Percentiles rank a stretch among this genome's conserved stretches.
These are phyloP conservation scores for Synergus japonicus DNA, from an alignment of 2,888 invertebrate genomes.

Conservation along the genomic window DNA sequence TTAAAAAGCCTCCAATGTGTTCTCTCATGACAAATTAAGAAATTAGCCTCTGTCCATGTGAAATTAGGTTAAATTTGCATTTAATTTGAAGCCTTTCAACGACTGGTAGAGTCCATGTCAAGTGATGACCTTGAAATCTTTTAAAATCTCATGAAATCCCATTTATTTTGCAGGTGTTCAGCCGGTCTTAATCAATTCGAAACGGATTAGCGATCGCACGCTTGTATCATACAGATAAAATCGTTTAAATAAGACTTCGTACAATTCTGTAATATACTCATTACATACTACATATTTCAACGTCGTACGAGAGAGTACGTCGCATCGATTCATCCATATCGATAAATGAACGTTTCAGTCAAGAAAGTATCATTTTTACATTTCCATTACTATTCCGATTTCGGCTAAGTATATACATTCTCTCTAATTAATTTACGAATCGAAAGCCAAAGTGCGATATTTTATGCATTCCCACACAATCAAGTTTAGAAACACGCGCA, in stretches of 20 bases:
- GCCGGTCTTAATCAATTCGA: constrained; percentile 48
- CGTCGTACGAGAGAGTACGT: constrained; percentile 47
- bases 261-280: constrained; percentile 68
- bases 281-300: constrained; percentile 55
- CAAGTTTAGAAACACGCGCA: constrained; percentile 17
- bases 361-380: constrained; percentile 12
- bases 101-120: no score
- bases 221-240: constrained; percentile 69
- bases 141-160: neutral
- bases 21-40: no score
- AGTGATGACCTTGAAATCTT: no score
- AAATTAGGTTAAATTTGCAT: no score
- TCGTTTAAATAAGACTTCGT: constrained; percentile 64
- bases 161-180: constrained; percentile 55
- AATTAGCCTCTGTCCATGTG: no score
- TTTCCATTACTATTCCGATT: constrained; percentile 5
- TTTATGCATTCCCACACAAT: constrained; percentile 3
- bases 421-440: neutral
- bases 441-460: constrained; percentile 30
- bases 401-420: neutral
- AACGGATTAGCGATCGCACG: constrained; percentile 54
- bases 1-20: no score
- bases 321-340: constrained; percentile 57
- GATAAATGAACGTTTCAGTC: constrained; percentile 53
- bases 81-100: no score